These are phyloP conservation scores for Tetragnatha versicolor DNA, from an alignment of 1,140 invertebrate genomes.

Conservation along the genomic window DNA sequence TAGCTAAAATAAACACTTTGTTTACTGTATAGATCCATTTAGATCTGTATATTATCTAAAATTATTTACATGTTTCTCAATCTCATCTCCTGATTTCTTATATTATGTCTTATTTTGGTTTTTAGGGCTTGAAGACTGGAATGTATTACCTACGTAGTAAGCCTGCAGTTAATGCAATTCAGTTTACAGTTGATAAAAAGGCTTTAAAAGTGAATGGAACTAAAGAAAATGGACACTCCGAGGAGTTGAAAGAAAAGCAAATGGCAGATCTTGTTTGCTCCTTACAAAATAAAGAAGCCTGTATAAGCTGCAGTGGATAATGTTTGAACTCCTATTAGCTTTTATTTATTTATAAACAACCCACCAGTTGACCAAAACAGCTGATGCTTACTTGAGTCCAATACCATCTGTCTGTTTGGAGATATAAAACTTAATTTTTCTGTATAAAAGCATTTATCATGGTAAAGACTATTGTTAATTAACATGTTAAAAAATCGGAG, in stretches of 20 bases:
- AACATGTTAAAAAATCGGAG: no score
- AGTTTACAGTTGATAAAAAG: conserved; percentile 96
- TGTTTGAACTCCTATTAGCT: not conserved
- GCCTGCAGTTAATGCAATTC: conserved; percentile 93
- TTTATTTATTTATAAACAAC: no score
- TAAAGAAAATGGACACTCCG: not conserved
- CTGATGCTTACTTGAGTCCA: no score
- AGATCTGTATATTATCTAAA: not conserved
- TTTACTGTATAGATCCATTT: no score
- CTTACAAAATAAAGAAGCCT: conserved; percentile 89
- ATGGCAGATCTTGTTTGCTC: conserved; percentile 85
- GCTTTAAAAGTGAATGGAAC: conserved; percentile 39
- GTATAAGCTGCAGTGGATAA: conserved; percentile 71
- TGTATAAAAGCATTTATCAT: no score
- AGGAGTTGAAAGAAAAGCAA: conserved; percentile 67
- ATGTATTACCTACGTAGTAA: conserved; percentile 99
- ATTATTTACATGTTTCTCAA: not conserved
- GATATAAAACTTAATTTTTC: no score
- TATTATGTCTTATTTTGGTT: not conserved
- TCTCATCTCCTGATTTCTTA: not conserved
- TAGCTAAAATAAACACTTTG: no score
- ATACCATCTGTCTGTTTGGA: no score
- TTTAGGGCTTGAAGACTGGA: conserved; percentile 91
- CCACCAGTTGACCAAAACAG: no score
- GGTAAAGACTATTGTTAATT: no score